Base-by-base conservation (phyloP, 2,113 vertebrate species). In the Leptosomus discolor region DNA sequence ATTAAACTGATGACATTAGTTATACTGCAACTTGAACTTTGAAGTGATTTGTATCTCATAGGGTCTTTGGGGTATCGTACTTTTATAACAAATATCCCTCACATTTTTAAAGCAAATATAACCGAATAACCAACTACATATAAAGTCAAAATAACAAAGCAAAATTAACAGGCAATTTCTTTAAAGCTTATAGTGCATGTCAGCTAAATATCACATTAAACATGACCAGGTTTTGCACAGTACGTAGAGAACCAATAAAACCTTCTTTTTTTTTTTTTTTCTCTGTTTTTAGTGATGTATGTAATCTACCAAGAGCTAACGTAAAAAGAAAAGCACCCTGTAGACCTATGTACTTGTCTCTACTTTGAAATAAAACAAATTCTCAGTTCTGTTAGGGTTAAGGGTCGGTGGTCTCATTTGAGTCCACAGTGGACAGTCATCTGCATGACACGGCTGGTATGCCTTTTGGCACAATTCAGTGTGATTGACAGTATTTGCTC, bases 341-440 rank as follows among this genome's bases (percentile, higher is more conserved):
- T 71, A 30, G 76, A 85, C 63, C 71, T 46, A 24, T 21, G 19
- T 81, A 58, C 61, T 29, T 64, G 84, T 69, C 75, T 94, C 50
- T 81, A n/a, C 89, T 70, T 22, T 75, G 71, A 86, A 96, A 71
- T 30, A 22, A 67, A 92, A 92, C 78, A 94, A 96, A 95, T 96
- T 77, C 82, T 79, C 84, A 6, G 4, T 61, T 92, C 67, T 92
- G 70, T 60, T 86, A 54, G 53, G 92, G 85, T 73, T 45, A 81
- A 94, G 80, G 61, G n/a, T 30, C 60, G 84, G 79, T 85, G 94
- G 76, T 92, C 83, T 92, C 83, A 26, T 65, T 87, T 50, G 81
- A 80, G 88, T 11, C 95, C 69, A 46, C 63, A 23, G 79, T 8
- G 41, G 83, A 89, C 87, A 75, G 91, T 61, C 71, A 83, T 74